Base-by-base conservation (phyloP, 2,888 invertebrate genomes). In the Physocephala rufipes region DNA sequence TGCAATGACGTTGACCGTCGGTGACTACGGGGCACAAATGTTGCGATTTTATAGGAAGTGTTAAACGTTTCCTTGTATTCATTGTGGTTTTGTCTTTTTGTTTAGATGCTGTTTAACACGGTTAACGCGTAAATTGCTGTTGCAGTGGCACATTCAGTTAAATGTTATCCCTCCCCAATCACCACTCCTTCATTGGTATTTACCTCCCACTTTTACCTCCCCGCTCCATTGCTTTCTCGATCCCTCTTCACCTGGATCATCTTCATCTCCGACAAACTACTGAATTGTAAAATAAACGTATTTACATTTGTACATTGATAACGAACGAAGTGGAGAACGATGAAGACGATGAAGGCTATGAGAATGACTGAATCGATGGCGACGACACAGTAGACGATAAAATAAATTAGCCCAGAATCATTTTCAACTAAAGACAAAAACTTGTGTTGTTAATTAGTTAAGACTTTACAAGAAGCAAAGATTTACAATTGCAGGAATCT, bases 331-430 rank as follows among this genome's bases (percentile, higher is more conserved):
- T 19, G 30, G 55, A 28, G 53, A 16, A 13, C 19, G 5, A 13
- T 13, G 24, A 13, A n/a, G 26, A n/a, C 26, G 26, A 4, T 36
- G 36, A 9, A 9, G 36, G 9, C 9, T 9, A 36, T 36, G 36
- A 36, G 36, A 9, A 43, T 53, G 45, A 30, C 36, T 15, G 24
- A 15, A 19, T 36, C 63, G 45, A n/a, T 36, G 36, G 36, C 45
- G 24, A 62, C 63, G 45, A 59, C 70, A 59, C 28, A 30, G 68
- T 62, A 72, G 68, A 74, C 74, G 77, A 78, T 78, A 78, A 78
- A 75, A 78, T 78, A 78, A 78, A 78, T 78, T 77, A 78, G 78
- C 76, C 73, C 75, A 71, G 74, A 76, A 76, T 78, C 76, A 73
- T 70, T 45, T 16, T 16, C 15, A 63, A 49, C 43, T 61, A 49